Base-by-base conservation (phyloP, 2,797 vertebrate genomes). In the Catamblyrhynchus diadema region DNA sequence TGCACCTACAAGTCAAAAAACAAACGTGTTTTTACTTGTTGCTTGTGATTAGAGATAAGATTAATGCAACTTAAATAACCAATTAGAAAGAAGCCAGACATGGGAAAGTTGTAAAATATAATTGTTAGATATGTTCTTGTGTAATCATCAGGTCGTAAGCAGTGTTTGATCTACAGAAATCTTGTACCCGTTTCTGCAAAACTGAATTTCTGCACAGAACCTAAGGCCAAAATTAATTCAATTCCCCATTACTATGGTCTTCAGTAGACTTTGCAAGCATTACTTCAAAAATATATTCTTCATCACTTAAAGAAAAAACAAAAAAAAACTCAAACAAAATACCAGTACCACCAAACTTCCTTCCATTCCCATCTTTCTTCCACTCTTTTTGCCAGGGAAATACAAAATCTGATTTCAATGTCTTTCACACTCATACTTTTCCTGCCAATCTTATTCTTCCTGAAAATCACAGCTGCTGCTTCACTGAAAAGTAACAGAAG, bases 1-100 rank as follows among this genome's bases (percentile, higher is more conserved):
- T 99, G 99, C 93, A 99, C 99, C 99, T 99, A 94, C 39, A 65
- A 32, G 67, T 69, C 61, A 79, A 81, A 94, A 78, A 48, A 33
- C 72, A 61, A 95, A 88, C 86, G 41, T 88, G 81, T 80, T 96
- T 96, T 92, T 35, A 79, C 87, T 89, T 42, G 79, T 37, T 89
- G 53, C 70, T 65, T 57, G 39, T 83, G 86, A 90, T 90, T 51
- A 45, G 16, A 93, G 65, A 83, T 91, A 66, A 95, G 86, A 60
- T 35, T 66, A 69, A 62, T 39, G 66, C 79, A 86, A 75, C 28
- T 14, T 67, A 86, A 77, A 41, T 17, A 91, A 61, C 69, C 27
- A 48, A 12, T 53, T 33, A 86, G 50, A 85, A 92, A 79, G 51
- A 45, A 59, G 20, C 0, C 12, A 93, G 61, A 78, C 17, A 1